Evolutionary conservation across 2,113 vertebrate species (phyloP).

Genomic region (Chaenocephalus aceratus): DNA sequence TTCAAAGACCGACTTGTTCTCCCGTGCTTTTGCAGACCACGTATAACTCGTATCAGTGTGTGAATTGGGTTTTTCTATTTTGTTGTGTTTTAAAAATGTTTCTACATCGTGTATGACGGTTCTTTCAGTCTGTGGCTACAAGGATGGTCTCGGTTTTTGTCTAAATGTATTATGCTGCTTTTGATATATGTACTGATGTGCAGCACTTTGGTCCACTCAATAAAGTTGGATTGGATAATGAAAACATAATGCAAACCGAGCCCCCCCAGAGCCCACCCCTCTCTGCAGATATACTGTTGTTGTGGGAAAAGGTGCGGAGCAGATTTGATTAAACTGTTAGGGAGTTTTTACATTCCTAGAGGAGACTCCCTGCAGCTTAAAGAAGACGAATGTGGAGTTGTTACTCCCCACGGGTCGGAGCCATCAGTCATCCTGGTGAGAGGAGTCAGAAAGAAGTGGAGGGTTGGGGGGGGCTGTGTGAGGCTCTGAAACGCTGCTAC

Average conservation of each 20-base stretch:
- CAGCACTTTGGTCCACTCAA: no score
- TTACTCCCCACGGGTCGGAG: constrained; percentile 59
- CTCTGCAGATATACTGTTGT: constrained; percentile 29
- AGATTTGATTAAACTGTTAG: constrained; percentile 65
- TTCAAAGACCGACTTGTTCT: no score
- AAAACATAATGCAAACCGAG: constrained; percentile 21
- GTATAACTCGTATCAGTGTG: no score
- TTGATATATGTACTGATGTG: no score
- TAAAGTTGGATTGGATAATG: neutral
- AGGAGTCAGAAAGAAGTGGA: constrained; percentile 19
- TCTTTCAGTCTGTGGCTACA: no score
- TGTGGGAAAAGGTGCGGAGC: constrained; percentile 30
- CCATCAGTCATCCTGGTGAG: constrained; percentile 63
- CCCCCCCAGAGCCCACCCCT: constrained; percentile 11
- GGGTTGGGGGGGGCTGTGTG: neutral
- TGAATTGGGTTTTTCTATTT: no score
- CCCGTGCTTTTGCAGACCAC: no score
- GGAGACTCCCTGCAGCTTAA: constrained; percentile 43
- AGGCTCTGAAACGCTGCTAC: neutral
- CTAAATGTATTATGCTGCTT: no score
- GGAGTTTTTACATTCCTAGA: constrained; percentile 71
- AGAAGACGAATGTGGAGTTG: constrained; percentile 55
- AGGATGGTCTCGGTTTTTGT: no score
- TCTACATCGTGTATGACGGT: no score
- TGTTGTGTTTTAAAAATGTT: no score